Conservation (phyloP, 2,113 vertebrate genomes). For the Mustela nigripes region DNA sequence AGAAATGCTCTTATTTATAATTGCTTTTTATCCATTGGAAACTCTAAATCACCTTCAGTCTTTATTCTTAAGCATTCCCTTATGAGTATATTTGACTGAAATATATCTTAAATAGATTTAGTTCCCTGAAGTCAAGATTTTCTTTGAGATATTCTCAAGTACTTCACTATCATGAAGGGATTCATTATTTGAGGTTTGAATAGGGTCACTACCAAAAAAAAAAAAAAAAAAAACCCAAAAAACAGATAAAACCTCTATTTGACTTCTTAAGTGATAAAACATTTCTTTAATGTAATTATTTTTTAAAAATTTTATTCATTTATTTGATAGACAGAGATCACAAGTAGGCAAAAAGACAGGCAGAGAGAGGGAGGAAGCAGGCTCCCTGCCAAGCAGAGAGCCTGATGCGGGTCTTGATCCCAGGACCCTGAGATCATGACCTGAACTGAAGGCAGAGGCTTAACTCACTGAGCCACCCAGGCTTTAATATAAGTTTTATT, state of each 20-base stretch:
- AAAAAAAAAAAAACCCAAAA: background rate
- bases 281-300: background rate
- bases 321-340: too few relatives aligned
- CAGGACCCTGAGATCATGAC: too few relatives aligned
- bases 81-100: background rate
- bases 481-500: background rate
- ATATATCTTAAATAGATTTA: background rate
- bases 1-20: background rate
- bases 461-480: too few relatives aligned
- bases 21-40: background rate
- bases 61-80: background rate
- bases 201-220: background rate
- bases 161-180: background rate
- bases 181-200: conserved; percentile 29
- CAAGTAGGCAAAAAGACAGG: too few relatives aligned
- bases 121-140: background rate
- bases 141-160: background rate
- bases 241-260: background rate
- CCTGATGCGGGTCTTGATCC: too few relatives aligned
- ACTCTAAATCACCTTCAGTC: background rate
- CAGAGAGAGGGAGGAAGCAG: too few relatives aligned
- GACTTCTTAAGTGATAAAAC: background rate
- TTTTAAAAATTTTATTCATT: background rate
- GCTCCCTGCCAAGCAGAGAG: too few relatives aligned
- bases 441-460: too few relatives aligned